Percentiles rank a stretch among this genome's conserved stretches.
Conservation (phyloP, 2,888 invertebrate species). For the Apocheima hispidaria region DNA sequence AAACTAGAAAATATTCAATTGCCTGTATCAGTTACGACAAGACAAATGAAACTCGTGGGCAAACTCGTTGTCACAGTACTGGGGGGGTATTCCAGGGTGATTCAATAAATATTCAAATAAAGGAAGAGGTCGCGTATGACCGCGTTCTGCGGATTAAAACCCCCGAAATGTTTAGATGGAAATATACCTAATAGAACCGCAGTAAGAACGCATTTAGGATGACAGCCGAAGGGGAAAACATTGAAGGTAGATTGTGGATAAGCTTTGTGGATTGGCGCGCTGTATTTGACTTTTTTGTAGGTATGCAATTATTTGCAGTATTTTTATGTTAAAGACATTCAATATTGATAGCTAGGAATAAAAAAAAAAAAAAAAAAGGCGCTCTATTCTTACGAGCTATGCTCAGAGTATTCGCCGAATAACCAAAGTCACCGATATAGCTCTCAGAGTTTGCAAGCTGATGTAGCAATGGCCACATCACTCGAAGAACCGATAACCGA, state of each 20-base stretch:
- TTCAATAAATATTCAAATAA: constrained; percentile 82
- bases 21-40: constrained; percentile 55
- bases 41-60: constrained; percentile 63
- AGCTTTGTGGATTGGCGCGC: constrained; percentile 28
- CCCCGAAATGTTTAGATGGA: constrained; percentile 32
- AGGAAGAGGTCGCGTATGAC: constrained; percentile 60
- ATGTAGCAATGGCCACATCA: no score
- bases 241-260: constrained; percentile 29
- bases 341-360: background rate
- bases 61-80: constrained; percentile 65
- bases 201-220: constrained; percentile 32
- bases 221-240: constrained; percentile 9
- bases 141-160: constrained; percentile 36
- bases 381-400: no score
- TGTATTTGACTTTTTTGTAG: constrained; percentile 13
- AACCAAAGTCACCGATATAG: no score
- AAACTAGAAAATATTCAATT: constrained; percentile 38
- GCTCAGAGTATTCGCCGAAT: no score
- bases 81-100: constrained; percentile 51
- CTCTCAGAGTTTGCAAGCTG: no score
- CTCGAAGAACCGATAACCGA: no score
- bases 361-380: no score
- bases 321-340: background rate
- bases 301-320: background rate
- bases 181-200: constrained; percentile 36